Percentiles rank a stretch among this genome's conserved stretches.
Evolutionary conservation across 2,797 vertebrate genomes (phyloP).

Genomic region (Rhadinocentrus ornatus): DNA sequence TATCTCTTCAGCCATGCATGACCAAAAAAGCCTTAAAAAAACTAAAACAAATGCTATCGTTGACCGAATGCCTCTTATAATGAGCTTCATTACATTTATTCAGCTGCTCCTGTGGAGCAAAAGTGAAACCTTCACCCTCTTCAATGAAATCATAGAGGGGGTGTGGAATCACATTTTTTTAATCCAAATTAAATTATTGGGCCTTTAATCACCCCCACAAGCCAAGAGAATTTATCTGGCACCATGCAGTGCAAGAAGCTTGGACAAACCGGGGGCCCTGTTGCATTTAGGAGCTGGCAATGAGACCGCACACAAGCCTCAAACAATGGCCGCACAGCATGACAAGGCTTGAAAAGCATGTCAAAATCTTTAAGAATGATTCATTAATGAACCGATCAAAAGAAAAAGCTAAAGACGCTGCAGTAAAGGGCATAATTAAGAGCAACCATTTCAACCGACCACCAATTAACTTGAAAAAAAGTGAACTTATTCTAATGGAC

Average conservation of each 20-base stretch:
- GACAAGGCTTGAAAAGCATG: conserved; percentile 26
- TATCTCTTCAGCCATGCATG: not conserved
- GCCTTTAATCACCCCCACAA: conserved; percentile 44
- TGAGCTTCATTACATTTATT: conserved; percentile 47
- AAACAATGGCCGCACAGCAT: conserved; percentile 53
- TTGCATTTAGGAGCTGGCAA: conserved; percentile 47
- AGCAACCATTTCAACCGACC: not conserved
- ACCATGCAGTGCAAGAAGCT: conserved; percentile 56
- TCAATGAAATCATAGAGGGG: conserved; percentile 47
- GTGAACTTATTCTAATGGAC: not conserved
- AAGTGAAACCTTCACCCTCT: conserved; percentile 40
- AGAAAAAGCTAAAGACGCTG: not conserved
- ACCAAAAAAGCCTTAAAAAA: not conserved
- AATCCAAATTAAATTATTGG: conserved; percentile 75
- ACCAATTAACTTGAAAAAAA: conserved; percentile 1
- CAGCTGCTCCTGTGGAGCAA: conserved; percentile 21
- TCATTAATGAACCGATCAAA: conserved; percentile 14
- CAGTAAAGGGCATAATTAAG: not conserved
- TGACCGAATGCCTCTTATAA: conserved; percentile 17
- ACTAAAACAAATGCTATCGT: not conserved
- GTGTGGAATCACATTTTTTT: conserved; percentile 44
- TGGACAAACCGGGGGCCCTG: conserved; percentile 19
- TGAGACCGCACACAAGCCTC: conserved; percentile 39
- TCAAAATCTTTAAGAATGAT: conserved; percentile 25
- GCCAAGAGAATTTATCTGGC: conserved; percentile 69